These are phyloP conservation scores for Apodemus agrarius DNA, from an alignment of 2,797 vertebrate genomes.

Conservation along the genomic window DNA sequence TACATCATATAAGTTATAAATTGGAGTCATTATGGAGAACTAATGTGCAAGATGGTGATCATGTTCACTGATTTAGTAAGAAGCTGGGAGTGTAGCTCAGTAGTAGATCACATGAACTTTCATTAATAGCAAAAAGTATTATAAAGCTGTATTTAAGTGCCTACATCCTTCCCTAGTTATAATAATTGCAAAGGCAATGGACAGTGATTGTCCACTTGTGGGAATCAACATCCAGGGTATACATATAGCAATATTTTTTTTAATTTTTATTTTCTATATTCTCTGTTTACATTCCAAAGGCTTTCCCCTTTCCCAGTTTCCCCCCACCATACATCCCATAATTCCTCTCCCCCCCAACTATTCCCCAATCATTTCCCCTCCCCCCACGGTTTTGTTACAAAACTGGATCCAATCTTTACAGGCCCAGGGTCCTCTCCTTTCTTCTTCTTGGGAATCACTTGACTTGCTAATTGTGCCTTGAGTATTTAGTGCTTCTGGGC, in stretches of 20 bases:
- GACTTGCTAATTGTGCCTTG: no score
- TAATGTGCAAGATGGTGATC: background rate
- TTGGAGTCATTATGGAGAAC: background rate
- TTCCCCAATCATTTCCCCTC: no score
- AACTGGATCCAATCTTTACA: no score
- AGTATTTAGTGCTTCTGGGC: no score
- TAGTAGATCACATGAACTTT: background rate
- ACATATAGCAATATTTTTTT: background rate
- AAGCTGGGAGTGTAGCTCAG: background rate
- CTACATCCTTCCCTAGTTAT: background rate
- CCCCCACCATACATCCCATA: no score
- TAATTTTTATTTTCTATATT: no score
- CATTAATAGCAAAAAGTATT: background rate
- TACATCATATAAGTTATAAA: background rate
- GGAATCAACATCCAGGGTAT: background rate
- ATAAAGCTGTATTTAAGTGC: background rate
- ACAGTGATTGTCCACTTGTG: background rate
- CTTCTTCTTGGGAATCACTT: no score
- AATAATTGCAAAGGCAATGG: background rate
- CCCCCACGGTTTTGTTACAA: no score
- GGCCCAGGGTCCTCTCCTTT: no score
- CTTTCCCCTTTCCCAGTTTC: no score
- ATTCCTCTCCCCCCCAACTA: no score
- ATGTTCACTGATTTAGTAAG: background rate
- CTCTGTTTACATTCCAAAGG: no score